Conservation (phyloP, 2,797 vertebrate genomes). For the Smutsia temminckii region DNA sequence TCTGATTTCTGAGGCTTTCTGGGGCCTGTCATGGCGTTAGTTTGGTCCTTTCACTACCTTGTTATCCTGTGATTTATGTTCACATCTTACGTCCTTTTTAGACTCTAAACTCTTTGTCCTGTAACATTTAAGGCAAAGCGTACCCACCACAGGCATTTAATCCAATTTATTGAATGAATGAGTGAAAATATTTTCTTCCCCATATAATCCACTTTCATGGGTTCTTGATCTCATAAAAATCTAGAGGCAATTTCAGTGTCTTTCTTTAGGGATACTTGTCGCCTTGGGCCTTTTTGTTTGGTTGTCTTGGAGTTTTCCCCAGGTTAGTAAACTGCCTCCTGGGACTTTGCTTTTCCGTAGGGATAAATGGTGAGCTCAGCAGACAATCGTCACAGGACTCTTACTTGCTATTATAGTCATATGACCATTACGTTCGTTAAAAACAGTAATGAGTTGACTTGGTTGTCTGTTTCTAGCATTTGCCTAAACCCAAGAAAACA, state of each 20-base stretch:
- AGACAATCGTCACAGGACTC: background rate
- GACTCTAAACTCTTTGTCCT: background rate
- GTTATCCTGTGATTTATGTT: background rate
- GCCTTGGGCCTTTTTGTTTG: background rate
- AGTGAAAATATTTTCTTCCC: background rate
- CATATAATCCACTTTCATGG: background rate
- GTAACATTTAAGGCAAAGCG: background rate
- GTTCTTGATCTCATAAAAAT: background rate
- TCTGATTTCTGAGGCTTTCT: too few species aligned
- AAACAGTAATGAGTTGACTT: background rate
- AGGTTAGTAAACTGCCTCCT: conserved; percentile 11
- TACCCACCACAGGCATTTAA: background rate
- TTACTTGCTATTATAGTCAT: background rate
- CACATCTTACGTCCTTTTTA: background rate
- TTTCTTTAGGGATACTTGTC: background rate
- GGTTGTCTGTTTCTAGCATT: background rate
- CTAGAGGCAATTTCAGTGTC: background rate
- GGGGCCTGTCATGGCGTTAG: too few species aligned
- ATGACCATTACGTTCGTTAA: conserved; percentile 1
- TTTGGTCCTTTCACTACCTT: too few species aligned
- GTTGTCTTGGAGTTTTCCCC: background rate
- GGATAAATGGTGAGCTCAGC: background rate
- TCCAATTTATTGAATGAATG: background rate
- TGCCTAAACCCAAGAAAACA: background rate
- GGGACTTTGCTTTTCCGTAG: background rate